Base-by-base conservation (phyloP, 2,797 vertebrate genomes). In the Erpetoichthys calabaricus region DNA sequence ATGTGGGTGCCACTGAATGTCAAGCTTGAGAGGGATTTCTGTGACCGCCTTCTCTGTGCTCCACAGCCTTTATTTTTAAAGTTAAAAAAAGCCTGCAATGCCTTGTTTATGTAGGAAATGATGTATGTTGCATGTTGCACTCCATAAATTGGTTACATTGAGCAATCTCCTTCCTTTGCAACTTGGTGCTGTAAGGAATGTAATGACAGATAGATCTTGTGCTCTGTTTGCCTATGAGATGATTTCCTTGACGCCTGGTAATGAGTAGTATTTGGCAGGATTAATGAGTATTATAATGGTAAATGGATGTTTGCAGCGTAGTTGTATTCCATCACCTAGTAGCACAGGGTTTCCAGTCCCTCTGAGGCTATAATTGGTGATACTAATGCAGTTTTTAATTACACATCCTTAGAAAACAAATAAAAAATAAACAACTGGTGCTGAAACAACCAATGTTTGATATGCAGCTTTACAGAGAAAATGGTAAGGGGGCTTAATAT, bases 231-330 rank as follows among this genome's bases (percentile, higher is more conserved):
- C 86, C 89, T 91, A 87, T 86, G 88, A 89, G 89, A 91, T 93
- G 89, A 94, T 95, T 89, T 94, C 86, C 86, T 82, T 91, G 85
- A 86, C 89, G 86, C 85, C 84, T 82, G 84, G 71, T 92, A 92
- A 95, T 90, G 91, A 90, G 90, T 90, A 90, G 88, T 90, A 90
- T 92, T 94, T 91, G 89, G 86, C 88, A 91, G 91, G 91, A 97
- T 97, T 92, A 94, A 96, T 93, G 91, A 94, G 86, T 83, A 87
- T 90, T 88, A 85, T 84, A 90, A 90, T 84, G 81, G 88, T 88
- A 89, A 92, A 94, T 90, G 91, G 91, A 89, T 94, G 87, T 89
- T 91, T 83, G 88, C 80, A 82, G 83, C 83, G 76, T 83, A 80
- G 77, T 89, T 89, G 83, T 86, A 88, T 90, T 96, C 89, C 89